Evolutionary conservation across 2,113 vertebrate genomes (phyloP), one percentile per base, ranked within the genome.

Genomic region (Sinocyclocheilus grahami): DNA sequence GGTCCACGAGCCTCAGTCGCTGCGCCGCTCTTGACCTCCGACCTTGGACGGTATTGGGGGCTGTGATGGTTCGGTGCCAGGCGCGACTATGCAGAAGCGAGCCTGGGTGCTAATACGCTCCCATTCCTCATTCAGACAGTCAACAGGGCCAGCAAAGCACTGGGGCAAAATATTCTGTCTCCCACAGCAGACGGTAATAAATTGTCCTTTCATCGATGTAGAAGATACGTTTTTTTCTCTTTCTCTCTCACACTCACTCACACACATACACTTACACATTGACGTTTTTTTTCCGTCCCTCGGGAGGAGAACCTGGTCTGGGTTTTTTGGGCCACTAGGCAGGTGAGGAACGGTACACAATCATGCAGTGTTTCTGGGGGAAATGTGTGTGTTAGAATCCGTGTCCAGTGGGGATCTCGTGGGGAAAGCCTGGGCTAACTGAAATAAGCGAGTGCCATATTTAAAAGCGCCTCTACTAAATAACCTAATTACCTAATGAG

Each of bases 61-160:
- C 89, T 94, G 94, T 91, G 93, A 93, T 89, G 92, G 90, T 93
- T 72, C 27, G 88, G 87, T 93, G 94, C 92, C 94, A 94, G 94
- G 89, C 55, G 11, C 63, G n/a, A 9, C 65, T 53, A 48, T 83
- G 46, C 83, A 90, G 37, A 79, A 85, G 79, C 90, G 8, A 90
- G 93, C 93, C 93, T 92, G 92, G 91, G 94, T 89, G 92, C 94
- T 96, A 97, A 96, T 94, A 95, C 89, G 91, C 92, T 94, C 90
- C 95, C 95, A 96, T 97, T 95, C 92, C 95, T 98, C 96, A 97
- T 96, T 93, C 93, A 93, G 96, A 97, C 96, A 96, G 94, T 94
- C 94, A 92, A 92, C 93, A 94, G 93, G 94, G 93, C 84, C 91
- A 86, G 91, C 91, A 95, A 95, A 95, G 94, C 95, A 96, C 95